A percentile compares a stretch with the other conserved stretches of the same genome.
These are phyloP conservation scores for Neosilurus mollespiculum DNA, from an alignment of 2,797 vertebrate genomes.

Conservation along the genomic window DNA sequence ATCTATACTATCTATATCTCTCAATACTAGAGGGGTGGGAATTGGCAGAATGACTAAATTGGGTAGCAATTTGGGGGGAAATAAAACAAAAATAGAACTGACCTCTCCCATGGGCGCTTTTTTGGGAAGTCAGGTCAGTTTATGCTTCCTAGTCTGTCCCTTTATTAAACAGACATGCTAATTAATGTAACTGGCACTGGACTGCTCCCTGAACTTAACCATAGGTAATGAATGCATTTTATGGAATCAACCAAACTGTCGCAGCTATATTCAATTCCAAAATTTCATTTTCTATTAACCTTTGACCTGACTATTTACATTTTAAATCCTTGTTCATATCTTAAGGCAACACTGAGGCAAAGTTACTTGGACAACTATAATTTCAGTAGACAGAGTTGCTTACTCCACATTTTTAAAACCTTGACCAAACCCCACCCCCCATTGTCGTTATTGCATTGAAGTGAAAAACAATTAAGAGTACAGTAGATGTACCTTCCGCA, in stretches of 20 bases:
- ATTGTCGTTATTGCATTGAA: not conserved
- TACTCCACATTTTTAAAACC: not conserved
- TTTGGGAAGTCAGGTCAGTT: no score
- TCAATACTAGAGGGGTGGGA: no score
- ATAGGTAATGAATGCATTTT: not conserved
- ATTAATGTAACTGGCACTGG: not conserved
- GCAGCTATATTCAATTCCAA: not conserved
- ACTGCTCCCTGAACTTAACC: not conserved
- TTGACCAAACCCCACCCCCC: not conserved
- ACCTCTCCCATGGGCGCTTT: no score
- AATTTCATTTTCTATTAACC: not conserved
- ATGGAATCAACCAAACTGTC: not conserved
- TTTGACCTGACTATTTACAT: not conserved
- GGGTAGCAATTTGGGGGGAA: no score
- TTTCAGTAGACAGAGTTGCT: not conserved
- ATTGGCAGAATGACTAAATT: no score
- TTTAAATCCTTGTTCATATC: not conserved
- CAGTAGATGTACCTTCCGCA: conserved; percentile 6
- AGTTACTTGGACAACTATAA: not conserved
- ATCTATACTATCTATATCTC: no score
- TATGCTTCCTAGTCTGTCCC: no score
- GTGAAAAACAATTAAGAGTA: not conserved
- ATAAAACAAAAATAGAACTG: no score
- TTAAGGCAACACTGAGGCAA: not conserved
- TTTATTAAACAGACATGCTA: not conserved